A percentile compares a stretch with the other conserved stretches of the same genome.
These are phyloP conservation scores for Sinocyclocheilus anophthalmus DNA, from an alignment of 2,113 vertebrate species.

Conservation along the genomic window DNA sequence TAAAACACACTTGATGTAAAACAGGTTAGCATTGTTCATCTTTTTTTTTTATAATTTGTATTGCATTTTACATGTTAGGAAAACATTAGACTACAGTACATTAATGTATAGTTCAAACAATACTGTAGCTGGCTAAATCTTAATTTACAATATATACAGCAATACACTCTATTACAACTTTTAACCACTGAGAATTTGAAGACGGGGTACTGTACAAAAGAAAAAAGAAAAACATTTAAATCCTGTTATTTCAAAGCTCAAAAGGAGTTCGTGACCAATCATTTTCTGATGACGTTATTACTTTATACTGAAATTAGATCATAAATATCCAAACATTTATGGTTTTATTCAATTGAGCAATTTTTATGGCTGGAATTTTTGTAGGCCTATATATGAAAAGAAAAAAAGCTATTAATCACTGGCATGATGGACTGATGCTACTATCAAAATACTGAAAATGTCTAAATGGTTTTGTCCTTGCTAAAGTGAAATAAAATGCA, in stretches of 20 bases:
- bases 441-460: background rate
- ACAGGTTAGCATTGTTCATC: conserved; percentile 60
- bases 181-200: conserved; percentile 65
- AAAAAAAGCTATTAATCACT: background rate
- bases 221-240: conserved; percentile 21
- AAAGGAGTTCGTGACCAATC: background rate
- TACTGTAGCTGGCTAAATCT: conserved; percentile 76
- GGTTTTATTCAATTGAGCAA: background rate
- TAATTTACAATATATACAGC: conserved; percentile 91
- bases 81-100: conserved; percentile 85
- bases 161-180: conserved; percentile 64
- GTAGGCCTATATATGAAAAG: background rate
- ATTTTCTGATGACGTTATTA: background rate
- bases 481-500: conserved; percentile 12
- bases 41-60: conserved; percentile 73
- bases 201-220: conserved; percentile 52
- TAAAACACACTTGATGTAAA: conserved; percentile 42
- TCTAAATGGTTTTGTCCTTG: conserved; percentile 13
- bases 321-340: conserved; percentile 4
- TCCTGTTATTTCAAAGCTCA: background rate
- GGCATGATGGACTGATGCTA: background rate
- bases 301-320: background rate
- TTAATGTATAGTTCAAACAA: conserved; percentile 83
- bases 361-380: conserved; percentile 23
- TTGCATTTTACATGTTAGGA: conserved; percentile 84